Percentiles rank a stretch among this genome's conserved stretches.
Evolutionary conservation across 2,888 invertebrate species (phyloP).

Genomic region (Lepetodrilus schrolli): DNA sequence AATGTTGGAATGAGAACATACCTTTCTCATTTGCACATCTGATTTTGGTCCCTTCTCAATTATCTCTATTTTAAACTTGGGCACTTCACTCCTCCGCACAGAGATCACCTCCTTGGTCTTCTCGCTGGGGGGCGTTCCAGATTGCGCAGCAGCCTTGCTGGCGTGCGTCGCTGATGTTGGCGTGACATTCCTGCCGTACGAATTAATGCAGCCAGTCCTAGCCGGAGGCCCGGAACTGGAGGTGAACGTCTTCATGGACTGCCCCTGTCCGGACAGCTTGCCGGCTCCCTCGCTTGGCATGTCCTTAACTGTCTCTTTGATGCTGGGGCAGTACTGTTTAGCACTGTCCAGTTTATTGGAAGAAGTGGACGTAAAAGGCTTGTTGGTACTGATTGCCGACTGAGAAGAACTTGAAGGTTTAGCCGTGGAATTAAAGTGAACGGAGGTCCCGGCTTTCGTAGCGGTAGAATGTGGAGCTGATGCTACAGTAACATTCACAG

Average conservation of each 20-base stretch:
- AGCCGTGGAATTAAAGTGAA: too few relatives aligned
- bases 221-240: too few relatives aligned
- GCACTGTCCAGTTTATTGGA: slow-evolving; percentile 8
- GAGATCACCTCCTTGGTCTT: slow-evolving; percentile 36
- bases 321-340: not conserved
- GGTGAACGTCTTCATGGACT: slow-evolving; percentile 26
- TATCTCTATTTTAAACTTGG: slow-evolving; percentile 63
- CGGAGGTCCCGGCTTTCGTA: not conserved
- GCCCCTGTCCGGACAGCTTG: not conserved
- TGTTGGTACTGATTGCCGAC: not conserved
- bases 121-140: not conserved
- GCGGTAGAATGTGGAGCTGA: not conserved
- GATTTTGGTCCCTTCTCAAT: slow-evolving; percentile 52
- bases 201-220: not conserved
- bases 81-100: slow-evolving; percentile 55
- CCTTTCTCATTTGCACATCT: slow-evolving; percentile 21
- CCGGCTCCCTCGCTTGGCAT: slow-evolving; percentile 16
- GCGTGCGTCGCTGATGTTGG: not conserved
- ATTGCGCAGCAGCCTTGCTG: slow-evolving; percentile 11
- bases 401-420: not conserved
- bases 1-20: too few relatives aligned
- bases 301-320: not conserved
- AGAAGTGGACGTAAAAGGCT: not conserved
- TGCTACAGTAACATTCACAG: not conserved
- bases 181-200: not conserved